phyloP scores from a whole-genome alignment of 2,888 invertebrate genomes.

The Chrysodeixis includens region DNA sequence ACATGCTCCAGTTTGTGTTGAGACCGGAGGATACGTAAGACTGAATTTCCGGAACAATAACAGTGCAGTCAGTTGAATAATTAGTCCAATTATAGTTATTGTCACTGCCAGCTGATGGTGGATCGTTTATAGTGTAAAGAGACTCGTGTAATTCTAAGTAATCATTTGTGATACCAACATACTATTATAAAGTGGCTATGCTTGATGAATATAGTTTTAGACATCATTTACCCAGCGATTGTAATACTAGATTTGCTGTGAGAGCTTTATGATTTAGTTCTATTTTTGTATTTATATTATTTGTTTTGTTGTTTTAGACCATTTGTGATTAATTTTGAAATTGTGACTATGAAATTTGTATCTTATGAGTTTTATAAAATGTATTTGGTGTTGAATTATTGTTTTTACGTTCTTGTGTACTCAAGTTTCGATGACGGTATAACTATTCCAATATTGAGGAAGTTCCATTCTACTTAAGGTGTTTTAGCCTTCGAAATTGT shows the following conservation, averaged over 20 bases:
- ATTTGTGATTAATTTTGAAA: slow-evolving; percentile 30
- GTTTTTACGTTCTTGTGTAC: slow-evolving; percentile 29
- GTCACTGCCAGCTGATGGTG: slow-evolving; percentile 40
- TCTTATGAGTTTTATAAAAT: slow-evolving; percentile 34
- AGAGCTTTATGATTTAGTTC: slow-evolving; percentile 22
- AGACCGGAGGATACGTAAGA: slow-evolving; percentile 57
- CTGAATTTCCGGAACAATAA: slow-evolving; percentile 60
- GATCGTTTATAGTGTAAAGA: slow-evolving; percentile 52
- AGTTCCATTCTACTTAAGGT: slow-evolving; percentile 42
- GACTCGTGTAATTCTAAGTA: slow-evolving; percentile 55
- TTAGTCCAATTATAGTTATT: slow-evolving; percentile 63
- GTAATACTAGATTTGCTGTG: slow-evolving; percentile 32
- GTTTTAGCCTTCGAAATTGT: slow-evolving; percentile 51
- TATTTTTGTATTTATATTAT: slow-evolving; percentile 12
- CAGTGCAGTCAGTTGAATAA: slow-evolving; percentile 53
- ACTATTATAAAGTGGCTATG: slow-evolving; percentile 62
- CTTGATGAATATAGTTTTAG: slow-evolving; percentile 53
- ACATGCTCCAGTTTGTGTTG: slow-evolving; percentile 38
- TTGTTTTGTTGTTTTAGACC: slow-evolving; percentile 23
- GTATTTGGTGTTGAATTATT: slow-evolving; percentile 42
- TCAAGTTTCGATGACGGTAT: slow-evolving; percentile 23
- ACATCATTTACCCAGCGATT: slow-evolving; percentile 55
- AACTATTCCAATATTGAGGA: slow-evolving; percentile 34
- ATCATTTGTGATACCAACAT: slow-evolving; percentile 61
- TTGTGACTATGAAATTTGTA: slow-evolving; percentile 29